Conservation (phyloP, 2,113 vertebrate genomes). For the Pleuronectes platessa region DNA sequence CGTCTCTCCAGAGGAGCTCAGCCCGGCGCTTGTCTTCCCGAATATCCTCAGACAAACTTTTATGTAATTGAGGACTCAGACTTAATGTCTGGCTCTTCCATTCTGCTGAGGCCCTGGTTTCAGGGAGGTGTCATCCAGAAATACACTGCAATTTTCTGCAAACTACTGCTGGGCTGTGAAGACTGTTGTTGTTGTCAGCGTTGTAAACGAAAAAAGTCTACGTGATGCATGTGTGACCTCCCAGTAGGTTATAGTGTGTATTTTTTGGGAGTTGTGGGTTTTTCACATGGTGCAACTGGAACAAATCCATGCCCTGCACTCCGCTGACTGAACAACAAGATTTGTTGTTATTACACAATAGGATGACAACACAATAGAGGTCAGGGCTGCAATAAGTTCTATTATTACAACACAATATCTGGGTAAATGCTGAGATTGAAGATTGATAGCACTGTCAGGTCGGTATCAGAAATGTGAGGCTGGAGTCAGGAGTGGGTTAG, state of each 20-base stretch:
- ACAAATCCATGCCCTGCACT: not conserved
- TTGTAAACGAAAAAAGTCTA: not conserved
- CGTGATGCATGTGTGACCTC: slow-evolving; percentile 1
- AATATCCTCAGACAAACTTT: slow-evolving; percentile 35
- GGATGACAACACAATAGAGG: not conserved
- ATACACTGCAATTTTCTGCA: slow-evolving; percentile 4
- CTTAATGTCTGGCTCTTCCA: slow-evolving; percentile 10
- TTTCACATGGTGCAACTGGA: not conserved
- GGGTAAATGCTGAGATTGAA: not conserved
- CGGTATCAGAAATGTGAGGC: not conserved
- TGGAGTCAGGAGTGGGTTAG: not conserved
- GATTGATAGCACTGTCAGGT: not conserved
- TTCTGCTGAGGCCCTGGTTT: not conserved
- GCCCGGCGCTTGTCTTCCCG: slow-evolving; percentile 20
- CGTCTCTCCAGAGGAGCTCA: slow-evolving; percentile 24
- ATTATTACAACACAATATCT: not conserved
- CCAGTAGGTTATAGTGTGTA: not conserved
- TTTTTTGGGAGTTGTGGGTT: not conserved
- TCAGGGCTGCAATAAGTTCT: not conserved
- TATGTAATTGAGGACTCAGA: slow-evolving; percentile 29
- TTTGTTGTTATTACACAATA: not conserved
- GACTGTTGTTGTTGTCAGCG: not conserved
- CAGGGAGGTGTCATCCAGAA: slow-evolving; percentile 2
- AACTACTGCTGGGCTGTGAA: not conserved
- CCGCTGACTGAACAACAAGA: not conserved